phyloP scores from a whole-genome alignment of 2,113 vertebrate species.

The Coptodon rendalli region DNA sequence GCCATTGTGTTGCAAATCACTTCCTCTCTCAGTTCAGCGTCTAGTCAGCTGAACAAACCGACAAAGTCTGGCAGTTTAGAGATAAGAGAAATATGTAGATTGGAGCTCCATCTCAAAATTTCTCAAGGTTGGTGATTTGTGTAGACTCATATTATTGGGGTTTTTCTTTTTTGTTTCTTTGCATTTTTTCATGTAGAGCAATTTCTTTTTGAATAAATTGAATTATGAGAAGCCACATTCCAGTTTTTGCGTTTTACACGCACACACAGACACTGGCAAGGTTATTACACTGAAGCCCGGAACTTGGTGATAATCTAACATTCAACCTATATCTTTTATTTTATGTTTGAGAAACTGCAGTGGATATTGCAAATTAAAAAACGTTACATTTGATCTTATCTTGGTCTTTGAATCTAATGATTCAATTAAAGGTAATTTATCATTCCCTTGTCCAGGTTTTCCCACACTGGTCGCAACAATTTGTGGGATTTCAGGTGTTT shows the following conservation, averaged over 20 bases:
- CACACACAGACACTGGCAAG: background rate
- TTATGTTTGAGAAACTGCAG: background rate
- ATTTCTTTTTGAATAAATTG: background rate
- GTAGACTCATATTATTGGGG: background rate
- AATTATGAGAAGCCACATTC: background rate
- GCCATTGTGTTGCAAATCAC: background rate
- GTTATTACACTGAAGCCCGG: rapidly evolving
- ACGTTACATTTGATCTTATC: background rate
- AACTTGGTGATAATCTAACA: background rate
- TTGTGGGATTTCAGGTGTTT: slow-evolving; percentile 51
- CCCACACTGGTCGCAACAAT: slow-evolving; percentile 45
- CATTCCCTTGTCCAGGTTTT: slow-evolving; percentile 41
- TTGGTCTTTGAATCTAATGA: background rate
- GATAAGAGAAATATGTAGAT: background rate
- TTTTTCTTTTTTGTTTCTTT: background rate
- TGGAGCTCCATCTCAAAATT: background rate
- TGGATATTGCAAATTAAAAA: background rate
- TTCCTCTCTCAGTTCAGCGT: background rate
- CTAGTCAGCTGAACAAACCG: background rate
- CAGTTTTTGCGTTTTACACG: background rate
- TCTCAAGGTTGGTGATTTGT: background rate
- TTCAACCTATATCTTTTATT: background rate
- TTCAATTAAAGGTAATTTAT: background rate
- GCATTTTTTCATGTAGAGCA: rapidly evolving
- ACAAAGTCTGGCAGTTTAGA: background rate